Evolutionary conservation across 2,113 vertebrate genomes (phyloP).

Genomic region (Pterocles gutturalis): DNA sequence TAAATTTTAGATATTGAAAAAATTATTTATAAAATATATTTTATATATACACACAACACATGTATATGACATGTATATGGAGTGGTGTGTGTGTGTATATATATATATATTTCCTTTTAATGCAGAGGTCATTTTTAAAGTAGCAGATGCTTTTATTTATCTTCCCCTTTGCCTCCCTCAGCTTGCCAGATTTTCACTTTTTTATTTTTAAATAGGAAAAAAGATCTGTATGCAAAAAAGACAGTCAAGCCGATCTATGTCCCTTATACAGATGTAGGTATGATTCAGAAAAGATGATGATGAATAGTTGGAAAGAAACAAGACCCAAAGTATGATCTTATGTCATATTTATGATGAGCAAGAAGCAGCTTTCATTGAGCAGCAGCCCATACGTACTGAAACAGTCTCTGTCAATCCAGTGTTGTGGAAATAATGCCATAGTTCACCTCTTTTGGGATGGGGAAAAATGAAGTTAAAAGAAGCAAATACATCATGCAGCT

Average conservation of each 20-base stretch:
- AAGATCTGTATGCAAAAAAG: background rate
- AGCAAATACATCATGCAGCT: background rate
- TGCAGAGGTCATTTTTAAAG: background rate
- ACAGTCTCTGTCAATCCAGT: background rate
- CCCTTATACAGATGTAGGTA: background rate
- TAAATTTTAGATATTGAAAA: background rate
- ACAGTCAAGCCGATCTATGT: background rate
- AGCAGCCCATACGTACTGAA: background rate
- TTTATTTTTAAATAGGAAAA: background rate
- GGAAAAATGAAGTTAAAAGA: background rate
- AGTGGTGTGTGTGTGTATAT: rapidly evolving
- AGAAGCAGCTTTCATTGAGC: background rate
- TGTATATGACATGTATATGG: background rate
- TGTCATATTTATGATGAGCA: background rate
- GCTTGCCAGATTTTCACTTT: background rate
- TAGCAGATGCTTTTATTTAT: background rate
- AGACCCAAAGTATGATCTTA: background rate
- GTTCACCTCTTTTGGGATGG: background rate
- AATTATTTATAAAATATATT: background rate
- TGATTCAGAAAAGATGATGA: background rate
- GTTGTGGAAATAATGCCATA: background rate
- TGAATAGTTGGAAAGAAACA: background rate
- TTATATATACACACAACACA: background rate
- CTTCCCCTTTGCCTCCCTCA: background rate
- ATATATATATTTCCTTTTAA: background rate